A percentile compares a stretch with the other conserved stretches of the same genome.
These are phyloP conservation scores for Leptinotarsa undecemlineata DNA, from an alignment of 1,140 invertebrate genomes.

Conservation along the genomic window DNA sequence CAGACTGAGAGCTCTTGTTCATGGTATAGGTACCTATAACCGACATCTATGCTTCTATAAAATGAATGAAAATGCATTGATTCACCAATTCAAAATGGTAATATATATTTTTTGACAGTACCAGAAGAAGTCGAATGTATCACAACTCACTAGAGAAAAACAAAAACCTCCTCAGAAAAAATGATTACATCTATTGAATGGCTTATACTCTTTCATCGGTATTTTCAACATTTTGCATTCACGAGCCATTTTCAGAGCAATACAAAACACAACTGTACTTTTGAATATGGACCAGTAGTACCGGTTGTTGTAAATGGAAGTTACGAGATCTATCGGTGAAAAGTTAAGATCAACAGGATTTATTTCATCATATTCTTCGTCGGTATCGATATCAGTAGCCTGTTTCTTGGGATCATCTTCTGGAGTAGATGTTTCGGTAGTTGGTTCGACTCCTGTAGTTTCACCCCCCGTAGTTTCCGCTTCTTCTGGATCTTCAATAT, in stretches of 20 bases:
- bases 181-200: slow-evolving; percentile 31
- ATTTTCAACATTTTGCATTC: slow-evolving; percentile 37
- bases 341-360: background rate
- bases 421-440: background rate
- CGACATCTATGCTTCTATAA: too few relatives aligned
- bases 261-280: slow-evolving; percentile 32
- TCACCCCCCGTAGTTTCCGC: too few relatives aligned
- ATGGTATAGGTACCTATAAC: too few relatives aligned
- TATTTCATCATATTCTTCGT: background rate
- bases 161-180: slow-evolving; percentile 7
- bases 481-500: too few relatives aligned
- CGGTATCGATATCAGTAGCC: background rate
- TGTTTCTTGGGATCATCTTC: background rate
- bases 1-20: too few relatives aligned
- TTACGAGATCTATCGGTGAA: slow-evolving; percentile 9
- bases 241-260: slow-evolving; percentile 36
- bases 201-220: slow-evolving; percentile 37
- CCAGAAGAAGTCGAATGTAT: background rate
- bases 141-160: background rate
- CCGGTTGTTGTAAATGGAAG: slow-evolving; percentile 25
- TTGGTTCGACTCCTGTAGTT: too few relatives aligned
- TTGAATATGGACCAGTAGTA: slow-evolving; percentile 37
- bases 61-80: too few relatives aligned
- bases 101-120: too few relatives aligned
- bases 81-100: too few relatives aligned